Evolutionary conservation across 2,888 invertebrate genomes (phyloP).

Genomic region (Noctua fimbriata): DNA sequence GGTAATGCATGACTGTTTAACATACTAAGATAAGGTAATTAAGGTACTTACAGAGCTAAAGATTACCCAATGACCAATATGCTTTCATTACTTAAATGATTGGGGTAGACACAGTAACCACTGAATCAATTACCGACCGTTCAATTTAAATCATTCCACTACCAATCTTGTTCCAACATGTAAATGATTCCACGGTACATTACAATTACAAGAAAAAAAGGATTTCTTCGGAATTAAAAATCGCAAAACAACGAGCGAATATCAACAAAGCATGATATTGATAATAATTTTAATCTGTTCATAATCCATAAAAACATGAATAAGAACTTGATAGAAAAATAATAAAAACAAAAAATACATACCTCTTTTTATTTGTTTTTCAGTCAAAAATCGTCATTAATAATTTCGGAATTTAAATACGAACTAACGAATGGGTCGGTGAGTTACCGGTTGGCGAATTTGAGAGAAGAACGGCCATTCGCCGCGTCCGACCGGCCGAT

Average conservation of each 20-base stretch:
- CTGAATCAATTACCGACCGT: background rate
- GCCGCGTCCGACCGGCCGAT: slow-evolving; percentile 80
- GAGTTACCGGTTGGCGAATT: slow-evolving; percentile 59
- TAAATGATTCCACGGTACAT: slow-evolving; percentile 16
- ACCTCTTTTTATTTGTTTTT: slow-evolving; percentile 48
- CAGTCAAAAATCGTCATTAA: slow-evolving; percentile 34
- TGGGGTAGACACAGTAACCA: background rate
- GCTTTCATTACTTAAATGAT: background rate
- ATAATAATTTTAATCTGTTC: slow-evolving; percentile 10
- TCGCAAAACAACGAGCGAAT: slow-evolving; percentile 29
- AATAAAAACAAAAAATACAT: slow-evolving; percentile 32
- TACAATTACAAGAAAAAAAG: slow-evolving; percentile 4
- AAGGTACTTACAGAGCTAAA: background rate
- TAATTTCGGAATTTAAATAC: slow-evolving; percentile 19
- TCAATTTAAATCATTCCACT: slow-evolving; percentile 1
- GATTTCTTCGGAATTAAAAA: slow-evolving; percentile 25
- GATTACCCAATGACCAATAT: background rate
- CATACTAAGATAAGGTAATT: background rate
- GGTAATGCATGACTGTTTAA: background rate
- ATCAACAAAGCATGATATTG: slow-evolving; percentile 30
- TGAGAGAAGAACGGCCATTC: slow-evolving; percentile 77
- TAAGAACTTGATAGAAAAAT: background rate
- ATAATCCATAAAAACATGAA: slow-evolving; percentile 19
- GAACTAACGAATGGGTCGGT: slow-evolving; percentile 39
- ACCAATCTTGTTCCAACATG: slow-evolving; percentile 9